These are phyloP conservation scores for Trochalopteron elliotii DNA, from an alignment of 2,113 vertebrate genomes.

Conservation along the genomic window DNA sequence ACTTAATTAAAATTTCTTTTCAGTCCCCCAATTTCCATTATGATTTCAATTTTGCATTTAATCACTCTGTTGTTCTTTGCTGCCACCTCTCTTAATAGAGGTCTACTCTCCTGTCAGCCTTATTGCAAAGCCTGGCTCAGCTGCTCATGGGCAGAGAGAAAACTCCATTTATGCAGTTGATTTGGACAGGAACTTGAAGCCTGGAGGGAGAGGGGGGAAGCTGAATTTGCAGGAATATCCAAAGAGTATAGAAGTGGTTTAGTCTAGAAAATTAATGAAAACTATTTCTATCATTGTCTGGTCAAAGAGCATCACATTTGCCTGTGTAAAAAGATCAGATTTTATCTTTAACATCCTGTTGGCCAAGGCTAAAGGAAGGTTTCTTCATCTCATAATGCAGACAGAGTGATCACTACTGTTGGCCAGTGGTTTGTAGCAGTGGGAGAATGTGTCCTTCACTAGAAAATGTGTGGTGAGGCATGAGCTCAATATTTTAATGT, in stretches of 20 bases:
- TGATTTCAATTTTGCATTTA: conserved; percentile 76
- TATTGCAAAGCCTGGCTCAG: conserved; percentile 28
- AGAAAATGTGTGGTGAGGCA: neutral
- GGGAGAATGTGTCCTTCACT: neutral
- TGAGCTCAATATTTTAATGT: neutral
- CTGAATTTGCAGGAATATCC: neutral
- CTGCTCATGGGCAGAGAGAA: neutral
- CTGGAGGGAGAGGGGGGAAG: neutral
- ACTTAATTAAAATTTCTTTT: conserved; percentile 76
- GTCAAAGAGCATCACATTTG: neutral
- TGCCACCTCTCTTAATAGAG: conserved; percentile 72
- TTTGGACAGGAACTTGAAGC: conserved; percentile 8
- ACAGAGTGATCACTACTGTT: neutral
- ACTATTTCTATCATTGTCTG: neutral
- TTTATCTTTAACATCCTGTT: neutral
- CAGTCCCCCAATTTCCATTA: conserved; percentile 73
- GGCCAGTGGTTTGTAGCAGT: neutral
- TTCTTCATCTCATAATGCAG: neutral
- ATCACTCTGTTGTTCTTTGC: conserved; percentile 73
- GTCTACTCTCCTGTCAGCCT: conserved; percentile 63
- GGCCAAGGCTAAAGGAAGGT: neutral
- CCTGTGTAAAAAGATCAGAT: neutral
- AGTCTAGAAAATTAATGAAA: neutral
- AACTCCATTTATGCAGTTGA: neutral
- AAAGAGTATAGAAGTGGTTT: neutral